Percentiles rank a stretch among this genome's conserved stretches.
These are phyloP conservation scores for Anguilla megastoma DNA, from an alignment of 2,797 vertebrate genomes.

Conservation along the genomic window DNA sequence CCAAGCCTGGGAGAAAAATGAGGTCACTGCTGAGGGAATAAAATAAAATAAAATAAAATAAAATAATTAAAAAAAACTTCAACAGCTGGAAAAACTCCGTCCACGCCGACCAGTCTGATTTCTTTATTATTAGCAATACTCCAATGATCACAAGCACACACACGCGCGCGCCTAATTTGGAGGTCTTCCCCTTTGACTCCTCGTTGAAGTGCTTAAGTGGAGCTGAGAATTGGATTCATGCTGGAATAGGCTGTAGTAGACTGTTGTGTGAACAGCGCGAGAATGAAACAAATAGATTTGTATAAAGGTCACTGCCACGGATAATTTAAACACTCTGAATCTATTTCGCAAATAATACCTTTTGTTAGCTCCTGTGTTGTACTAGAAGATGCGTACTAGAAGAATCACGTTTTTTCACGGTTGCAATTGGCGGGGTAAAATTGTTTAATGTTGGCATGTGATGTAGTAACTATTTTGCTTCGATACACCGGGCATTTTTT, in stretches of 20 bases:
- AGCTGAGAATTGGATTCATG: not conserved
- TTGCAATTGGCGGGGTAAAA: not conserved
- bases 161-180: not conserved
- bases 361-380: not conserved
- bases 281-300: not conserved
- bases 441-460: not conserved
- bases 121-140: not conserved
- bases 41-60: not conserved
- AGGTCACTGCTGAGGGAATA: not conserved
- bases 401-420: not conserved
- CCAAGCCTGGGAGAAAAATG: not conserved
- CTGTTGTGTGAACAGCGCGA: not conserved
- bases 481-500: not conserved
- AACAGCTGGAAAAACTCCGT: constrained; percentile 1
- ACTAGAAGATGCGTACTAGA: not conserved
- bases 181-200: not conserved
- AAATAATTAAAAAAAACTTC: not conserved
- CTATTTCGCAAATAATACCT: not conserved
- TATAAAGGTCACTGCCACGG: not conserved
- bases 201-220: not conserved
- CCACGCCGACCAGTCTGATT: not conserved
- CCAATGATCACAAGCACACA: not conserved
- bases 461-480: not conserved
- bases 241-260: not conserved
- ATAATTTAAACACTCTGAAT: not conserved